Evolutionary conservation across 2,113 vertebrate species (phyloP).

Genomic region (Poeciliopsis retropinna): DNA sequence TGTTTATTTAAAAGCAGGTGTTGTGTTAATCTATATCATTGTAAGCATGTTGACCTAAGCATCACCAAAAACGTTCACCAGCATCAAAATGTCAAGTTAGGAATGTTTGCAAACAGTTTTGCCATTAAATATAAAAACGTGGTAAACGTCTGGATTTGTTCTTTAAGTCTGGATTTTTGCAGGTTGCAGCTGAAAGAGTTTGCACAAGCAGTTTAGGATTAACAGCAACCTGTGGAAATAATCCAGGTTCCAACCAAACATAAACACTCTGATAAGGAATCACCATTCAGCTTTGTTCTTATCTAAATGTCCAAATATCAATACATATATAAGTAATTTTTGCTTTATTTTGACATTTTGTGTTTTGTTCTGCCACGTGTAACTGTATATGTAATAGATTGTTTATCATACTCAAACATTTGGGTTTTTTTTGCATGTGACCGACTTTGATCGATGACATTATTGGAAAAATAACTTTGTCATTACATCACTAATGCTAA

Average conservation of each 20-base stretch:
- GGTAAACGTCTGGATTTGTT: neutral
- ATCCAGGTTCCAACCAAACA: slow-evolving; percentile 1
- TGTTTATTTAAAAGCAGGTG: slow-evolving; percentile 16
- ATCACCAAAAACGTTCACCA: slow-evolving; percentile 1
- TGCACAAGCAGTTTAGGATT: slow-evolving; percentile 7
- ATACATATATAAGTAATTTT: slow-evolving; percentile 29
- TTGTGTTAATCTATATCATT: neutral
- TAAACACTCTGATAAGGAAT: neutral
- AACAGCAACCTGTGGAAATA: slow-evolving; percentile 2
- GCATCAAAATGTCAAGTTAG: neutral
- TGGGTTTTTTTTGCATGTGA: neutral
- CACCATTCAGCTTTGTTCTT: neutral
- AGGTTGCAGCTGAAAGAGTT: neutral
- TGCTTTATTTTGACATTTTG: slow-evolving; percentile 23
- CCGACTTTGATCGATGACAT: neutral
- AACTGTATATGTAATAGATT: slow-evolving; percentile 16
- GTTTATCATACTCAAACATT: neutral
- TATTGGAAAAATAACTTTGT: neutral
- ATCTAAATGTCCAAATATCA: slow-evolving; percentile 5
- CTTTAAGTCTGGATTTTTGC: neutral
- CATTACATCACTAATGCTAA: neutral
- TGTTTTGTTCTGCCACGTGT: slow-evolving; percentile 5
- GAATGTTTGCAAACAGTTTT: neutral
- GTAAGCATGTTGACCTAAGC: slow-evolving; percentile 10
- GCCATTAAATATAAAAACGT: neutral